phyloP scores from a whole-genome alignment of 2,113 vertebrate species.

The Choloepus hoffmanni region DNA sequence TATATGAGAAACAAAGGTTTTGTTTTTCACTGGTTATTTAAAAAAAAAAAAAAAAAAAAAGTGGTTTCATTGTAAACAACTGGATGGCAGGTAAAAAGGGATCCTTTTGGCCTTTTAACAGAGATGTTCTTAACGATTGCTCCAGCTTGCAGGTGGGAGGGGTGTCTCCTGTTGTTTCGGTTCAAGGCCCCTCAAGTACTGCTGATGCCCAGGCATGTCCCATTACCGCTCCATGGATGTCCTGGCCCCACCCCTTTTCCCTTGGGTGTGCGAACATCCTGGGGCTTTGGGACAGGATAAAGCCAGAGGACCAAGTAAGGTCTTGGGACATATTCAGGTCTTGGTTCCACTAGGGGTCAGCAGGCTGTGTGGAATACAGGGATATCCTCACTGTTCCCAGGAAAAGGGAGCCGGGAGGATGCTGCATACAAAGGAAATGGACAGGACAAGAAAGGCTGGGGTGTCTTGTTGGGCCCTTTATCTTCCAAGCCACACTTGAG shows the following conservation, averaged over 20 bases:
- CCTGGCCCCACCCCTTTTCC: background rate
- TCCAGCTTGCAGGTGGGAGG: background rate
- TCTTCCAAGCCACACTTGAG: background rate
- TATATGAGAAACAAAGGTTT: constrained; percentile 62
- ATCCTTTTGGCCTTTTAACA: background rate
- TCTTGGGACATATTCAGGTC: background rate
- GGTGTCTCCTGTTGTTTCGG: background rate
- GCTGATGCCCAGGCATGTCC: background rate
- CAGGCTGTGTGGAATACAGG: too few relatives aligned
- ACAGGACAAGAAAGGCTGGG: background rate
- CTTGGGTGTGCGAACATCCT: background rate
- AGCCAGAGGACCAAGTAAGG: background rate
- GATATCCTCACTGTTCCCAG: background rate
- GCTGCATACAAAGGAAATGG: rapidly evolving
- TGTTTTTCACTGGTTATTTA: constrained; percentile 44
- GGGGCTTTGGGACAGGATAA: background rate
- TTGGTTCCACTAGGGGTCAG: background rate
- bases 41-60: too few relatives aligned
- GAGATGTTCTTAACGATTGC: background rate
- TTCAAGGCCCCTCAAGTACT: background rate
- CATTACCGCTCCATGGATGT: background rate
- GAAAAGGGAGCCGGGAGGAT: rapidly evolving
- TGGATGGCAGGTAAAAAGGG: background rate
- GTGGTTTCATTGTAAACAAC: background rate
- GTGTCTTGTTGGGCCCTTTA: too few relatives aligned